Evolutionary conservation across 2,797 vertebrate species (phyloP).

Genomic region (Sebastes cheni): DNA sequence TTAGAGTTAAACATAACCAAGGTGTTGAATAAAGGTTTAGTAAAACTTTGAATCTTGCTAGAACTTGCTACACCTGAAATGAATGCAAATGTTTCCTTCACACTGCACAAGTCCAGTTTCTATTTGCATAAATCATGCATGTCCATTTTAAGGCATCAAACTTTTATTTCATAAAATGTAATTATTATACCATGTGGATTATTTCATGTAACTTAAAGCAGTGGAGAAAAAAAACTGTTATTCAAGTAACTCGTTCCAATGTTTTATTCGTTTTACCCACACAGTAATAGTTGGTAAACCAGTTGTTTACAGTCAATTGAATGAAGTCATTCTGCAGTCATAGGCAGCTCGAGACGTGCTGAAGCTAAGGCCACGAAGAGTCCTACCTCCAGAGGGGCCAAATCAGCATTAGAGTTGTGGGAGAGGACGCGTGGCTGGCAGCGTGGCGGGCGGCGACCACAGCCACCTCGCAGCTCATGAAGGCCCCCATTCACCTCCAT

Average conservation of each 20-base stretch:
- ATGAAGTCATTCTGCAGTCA: conserved; percentile 24
- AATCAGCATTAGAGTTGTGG: conserved; percentile 45
- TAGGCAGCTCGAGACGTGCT: background rate
- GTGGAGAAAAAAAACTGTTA: background rate
- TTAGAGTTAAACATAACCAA: too few species aligned
- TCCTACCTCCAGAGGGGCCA: conserved; percentile 31
- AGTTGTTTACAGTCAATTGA: conserved; percentile 2
- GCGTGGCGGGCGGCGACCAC: conserved; percentile 52
- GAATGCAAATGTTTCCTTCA: too few species aligned
- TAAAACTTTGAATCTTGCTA: too few species aligned
- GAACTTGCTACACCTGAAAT: too few species aligned
- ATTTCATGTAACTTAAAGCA: background rate
- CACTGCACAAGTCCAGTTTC: too few species aligned
- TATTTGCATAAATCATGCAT: background rate
- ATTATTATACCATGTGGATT: background rate
- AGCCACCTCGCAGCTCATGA: conserved; percentile 71
- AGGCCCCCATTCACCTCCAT: conserved; percentile 77
- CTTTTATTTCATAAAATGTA: background rate
- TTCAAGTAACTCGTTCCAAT: background rate
- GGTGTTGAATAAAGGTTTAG: background rate
- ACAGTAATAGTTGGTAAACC: background rate
- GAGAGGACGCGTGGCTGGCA: conserved; percentile 71
- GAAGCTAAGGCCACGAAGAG: background rate
- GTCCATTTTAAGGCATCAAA: background rate
- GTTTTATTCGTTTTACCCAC: background rate